These are phyloP conservation scores for Portevinia maculata DNA, from an alignment of 2,888 invertebrate species.

Conservation along the genomic window DNA sequence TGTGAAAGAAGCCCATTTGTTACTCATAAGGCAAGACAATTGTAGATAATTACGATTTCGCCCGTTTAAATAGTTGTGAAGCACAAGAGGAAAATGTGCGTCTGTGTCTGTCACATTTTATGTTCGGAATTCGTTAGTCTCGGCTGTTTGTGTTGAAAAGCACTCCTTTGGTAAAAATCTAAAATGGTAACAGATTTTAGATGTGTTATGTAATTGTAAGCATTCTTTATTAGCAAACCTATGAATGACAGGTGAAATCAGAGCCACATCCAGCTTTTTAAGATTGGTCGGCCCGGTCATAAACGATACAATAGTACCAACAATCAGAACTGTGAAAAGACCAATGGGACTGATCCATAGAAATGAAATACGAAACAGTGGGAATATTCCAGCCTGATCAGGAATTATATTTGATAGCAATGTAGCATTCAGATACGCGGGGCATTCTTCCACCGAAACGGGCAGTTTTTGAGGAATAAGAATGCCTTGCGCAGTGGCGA, in stretches of 20 bases:
- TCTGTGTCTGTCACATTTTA: constrained; percentile 8
- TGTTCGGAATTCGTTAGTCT: constrained; percentile 41
- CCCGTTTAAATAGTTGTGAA: constrained; percentile 6
- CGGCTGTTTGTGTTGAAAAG: constrained; percentile 33
- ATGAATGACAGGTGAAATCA: constrained; percentile 86
- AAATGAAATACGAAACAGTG: constrained; percentile 90
- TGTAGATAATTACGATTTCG: not conserved
- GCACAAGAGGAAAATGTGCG: constrained; percentile 7
- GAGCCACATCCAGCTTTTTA: constrained; percentile 84
- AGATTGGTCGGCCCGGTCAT: constrained; percentile 84
- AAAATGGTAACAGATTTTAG: constrained; percentile 6
- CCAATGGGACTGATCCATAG: constrained; percentile 92
- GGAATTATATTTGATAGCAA: constrained; percentile 73
- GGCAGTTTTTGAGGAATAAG: constrained; percentile 85
- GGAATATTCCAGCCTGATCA: constrained; percentile 86
- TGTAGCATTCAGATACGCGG: constrained; percentile 74
- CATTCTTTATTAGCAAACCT: constrained; percentile 78
- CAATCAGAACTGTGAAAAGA: constrained; percentile 86
- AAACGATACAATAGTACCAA: constrained; percentile 87
- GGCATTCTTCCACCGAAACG: constrained; percentile 83
- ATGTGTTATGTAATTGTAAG: not conserved
- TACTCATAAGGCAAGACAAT: not conserved
- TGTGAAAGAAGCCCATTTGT: not conserved
- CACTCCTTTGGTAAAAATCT: constrained; percentile 69
- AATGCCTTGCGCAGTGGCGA: constrained; percentile 85